Base-by-base conservation (phyloP, 2,888 invertebrate genomes). In the Caenorhabditis zanzibari region DNA sequence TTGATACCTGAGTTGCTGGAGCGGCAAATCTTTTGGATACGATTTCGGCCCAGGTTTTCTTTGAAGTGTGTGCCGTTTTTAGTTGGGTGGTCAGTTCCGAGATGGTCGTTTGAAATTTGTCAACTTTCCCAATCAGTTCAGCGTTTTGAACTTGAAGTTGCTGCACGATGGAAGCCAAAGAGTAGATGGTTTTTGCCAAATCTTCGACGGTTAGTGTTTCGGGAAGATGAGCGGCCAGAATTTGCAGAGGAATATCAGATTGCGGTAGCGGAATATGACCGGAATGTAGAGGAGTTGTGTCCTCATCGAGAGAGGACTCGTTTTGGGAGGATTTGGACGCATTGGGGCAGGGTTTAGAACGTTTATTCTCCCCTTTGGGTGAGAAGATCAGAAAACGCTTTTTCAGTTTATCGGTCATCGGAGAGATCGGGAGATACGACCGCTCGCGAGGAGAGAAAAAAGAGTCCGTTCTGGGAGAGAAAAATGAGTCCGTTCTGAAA, bases 61-160 rank as follows among this genome's bases (percentile, higher is more conserved):
- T 28, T 4, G 22, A 9, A 26, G 35, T 35, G 0, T 32, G 41
- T 3, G 58, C 35, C n/a, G 35, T 9, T 16, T 59, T 35, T 6
- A 35, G 35, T 35, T 35, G 12, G 6, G 6, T 4, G 1, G 2
- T 35, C 24, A 56, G 28, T 16, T 56, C 28, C 24, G 14, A 1
- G 6, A 56, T 26, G 2, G 4, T 19, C 12, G 12, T 26, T 32
- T 58, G 6, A 9, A 59, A 16, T n/a, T 9, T 14, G 28, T 22
- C 19, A 16, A 59, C 28, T 35, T 59, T 38, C 1, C 19, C 12
- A 16, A 59, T 59, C 5, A 59, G 38, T 12, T 59, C 38, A 3
- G 59, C 35, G 14, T 59, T 59, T 14, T 59, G 59, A 35, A 35
- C 59, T 59, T 59, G 59, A 19, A 41, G 41, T n/a, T 14, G 12